Evolutionary conservation across 1,140 invertebrate genomes (phyloP), one percentile per base, ranked within the genome.

Genomic region (Orussus abietinus): DNA sequence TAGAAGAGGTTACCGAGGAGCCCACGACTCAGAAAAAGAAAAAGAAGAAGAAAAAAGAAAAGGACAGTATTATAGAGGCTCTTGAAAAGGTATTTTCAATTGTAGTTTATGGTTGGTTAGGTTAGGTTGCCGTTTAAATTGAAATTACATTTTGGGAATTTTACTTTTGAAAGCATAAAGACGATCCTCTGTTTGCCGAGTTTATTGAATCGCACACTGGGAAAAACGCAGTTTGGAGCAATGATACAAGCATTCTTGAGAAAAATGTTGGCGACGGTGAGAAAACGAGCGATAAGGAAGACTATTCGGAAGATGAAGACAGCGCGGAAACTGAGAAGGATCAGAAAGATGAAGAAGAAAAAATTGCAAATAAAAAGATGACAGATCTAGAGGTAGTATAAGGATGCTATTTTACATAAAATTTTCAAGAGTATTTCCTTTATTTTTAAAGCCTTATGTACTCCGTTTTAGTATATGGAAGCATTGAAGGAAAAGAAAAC

Each of bases 121-220:
- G n/a, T n/a, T n/a, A n/a, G n/a, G n/a, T n/a, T n/a, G n/a, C n/a
- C n/a, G n/a, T n/a, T n/a, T n/a, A n/a, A n/a, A n/a, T n/a, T n/a
- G n/a, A n/a, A n/a, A n/a, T n/a, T n/a, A 32, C 31, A 19, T 29
- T 9, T 29, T 46, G n/a, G n/a, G n/a, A n/a, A 41, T 37, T 14
- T 35, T 26, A 11, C 20, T 42, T 19, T 26, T 22, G 3, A 12
- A 13, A 88, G 81, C 82, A 92, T 51, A 86, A 88, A 74, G 80
- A 90, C 76, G 92, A 96, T 79, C 87, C 90, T 15, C 66, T 89
- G 39, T 96, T 96, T 75, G 70, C 79, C 47, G 91, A 96, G 68
- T 97, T 92, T 73, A 71, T 96, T 53, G 80, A 90, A 72, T 31
- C 89, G 95, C 69, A 63, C 79, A 26, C 37, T 18, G 76, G 47